These are phyloP conservation scores for Phrynocephalus versicolor DNA, from an alignment of 2,113 vertebrate genomes.

Conservation along the genomic window DNA sequence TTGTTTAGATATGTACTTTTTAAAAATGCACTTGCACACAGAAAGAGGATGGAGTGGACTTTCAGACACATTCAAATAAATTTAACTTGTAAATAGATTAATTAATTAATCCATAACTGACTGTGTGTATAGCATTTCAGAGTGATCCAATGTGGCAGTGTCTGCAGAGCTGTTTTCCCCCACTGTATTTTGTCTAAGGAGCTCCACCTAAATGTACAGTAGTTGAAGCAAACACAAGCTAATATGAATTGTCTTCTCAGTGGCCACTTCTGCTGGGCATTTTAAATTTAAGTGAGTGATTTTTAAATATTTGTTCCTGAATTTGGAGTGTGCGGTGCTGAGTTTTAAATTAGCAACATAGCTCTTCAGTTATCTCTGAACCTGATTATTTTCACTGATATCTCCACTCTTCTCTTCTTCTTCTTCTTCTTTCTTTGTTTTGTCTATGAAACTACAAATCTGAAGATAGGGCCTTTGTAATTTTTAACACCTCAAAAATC, in stretches of 20 bases:
- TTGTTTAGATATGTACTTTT: background rate
- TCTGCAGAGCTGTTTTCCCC: background rate
- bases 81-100: background rate
- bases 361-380: background rate
- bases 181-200: background rate
- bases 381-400: too few relatives aligned
- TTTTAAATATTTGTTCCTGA: background rate
- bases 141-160: background rate
- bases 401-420: background rate
- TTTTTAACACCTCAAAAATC: too few relatives aligned
- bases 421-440: background rate
- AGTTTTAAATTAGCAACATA: slow-evolving; percentile 4
- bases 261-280: too few relatives aligned
- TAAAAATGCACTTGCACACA: background rate
- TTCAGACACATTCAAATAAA: background rate
- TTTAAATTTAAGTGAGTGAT: too few relatives aligned
- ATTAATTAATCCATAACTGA: background rate
- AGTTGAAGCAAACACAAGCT: too few relatives aligned
- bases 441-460: background rate
- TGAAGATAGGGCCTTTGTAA: background rate
- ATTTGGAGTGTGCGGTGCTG: background rate
- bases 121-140: background rate
- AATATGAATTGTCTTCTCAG: too few relatives aligned
- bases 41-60: background rate
- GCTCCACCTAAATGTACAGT: too few relatives aligned